phyloP scores from a whole-genome alignment of 1,140 invertebrate species.

The Archivesica marissinica region DNA sequence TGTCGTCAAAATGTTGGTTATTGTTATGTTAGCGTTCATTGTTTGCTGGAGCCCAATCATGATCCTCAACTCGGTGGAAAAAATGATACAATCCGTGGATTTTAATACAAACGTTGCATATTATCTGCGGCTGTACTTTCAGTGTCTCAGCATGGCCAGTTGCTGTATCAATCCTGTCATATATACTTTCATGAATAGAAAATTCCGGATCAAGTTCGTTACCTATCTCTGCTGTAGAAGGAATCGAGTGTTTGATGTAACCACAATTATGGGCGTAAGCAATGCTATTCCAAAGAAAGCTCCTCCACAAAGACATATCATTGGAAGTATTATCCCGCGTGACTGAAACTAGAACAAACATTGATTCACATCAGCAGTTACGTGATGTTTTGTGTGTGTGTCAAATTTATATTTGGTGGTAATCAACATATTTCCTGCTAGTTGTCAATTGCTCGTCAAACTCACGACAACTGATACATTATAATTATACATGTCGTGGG shows the following conservation, averaged over 20 bases:
- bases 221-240: slow-evolving; percentile 63
- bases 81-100: slow-evolving; percentile 2
- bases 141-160: slow-evolving; percentile 87
- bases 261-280: no score
- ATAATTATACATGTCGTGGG: no score
- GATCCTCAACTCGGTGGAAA: slow-evolving; percentile 42
- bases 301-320: no score
- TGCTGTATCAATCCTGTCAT: slow-evolving; percentile 94
- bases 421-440: no score
- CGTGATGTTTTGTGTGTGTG: no score
- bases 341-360: no score
- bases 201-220: slow-evolving; percentile 87
- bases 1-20: slow-evolving; percentile 78
- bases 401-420: no score
- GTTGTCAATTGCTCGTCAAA: no score
- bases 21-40: slow-evolving; percentile 75
- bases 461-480: no score
- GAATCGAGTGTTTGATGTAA: slow-evolving; percentile 19
- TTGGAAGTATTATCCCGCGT: no score
- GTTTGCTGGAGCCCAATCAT: slow-evolving; percentile 70
- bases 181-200: slow-evolving; percentile 94
- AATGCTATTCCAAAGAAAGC: no score
- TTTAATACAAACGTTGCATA: slow-evolving; percentile 26
- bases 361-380: no score
- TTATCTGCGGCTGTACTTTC: slow-evolving; percentile 68